These are phyloP conservation scores for Eufriesea mexicana DNA, from an alignment of 1,140 invertebrate genomes.

Conservation along the genomic window DNA sequence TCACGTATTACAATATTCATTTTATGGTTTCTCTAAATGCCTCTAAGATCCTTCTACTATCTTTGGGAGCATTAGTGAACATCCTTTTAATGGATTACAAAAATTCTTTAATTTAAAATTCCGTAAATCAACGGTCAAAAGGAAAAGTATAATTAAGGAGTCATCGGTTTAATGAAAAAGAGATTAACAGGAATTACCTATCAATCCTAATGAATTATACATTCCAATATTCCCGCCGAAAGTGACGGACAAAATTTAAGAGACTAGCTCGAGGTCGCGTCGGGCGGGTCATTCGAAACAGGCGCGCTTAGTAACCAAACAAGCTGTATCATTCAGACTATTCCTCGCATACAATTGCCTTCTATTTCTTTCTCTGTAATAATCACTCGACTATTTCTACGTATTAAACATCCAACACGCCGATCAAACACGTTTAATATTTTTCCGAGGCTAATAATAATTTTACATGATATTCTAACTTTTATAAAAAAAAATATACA, in stretches of 20 bases:
- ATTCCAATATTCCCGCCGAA: constrained; percentile 18
- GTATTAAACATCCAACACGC: background rate
- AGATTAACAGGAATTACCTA: constrained; percentile 20
- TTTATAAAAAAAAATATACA: too few relatives aligned
- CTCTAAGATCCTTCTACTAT: background rate
- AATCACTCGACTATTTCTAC: background rate
- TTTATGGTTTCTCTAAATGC: background rate
- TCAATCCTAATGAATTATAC: constrained; percentile 36
- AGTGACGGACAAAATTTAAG: constrained; percentile 33
- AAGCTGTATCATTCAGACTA: constrained; percentile 19
- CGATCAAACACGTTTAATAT: background rate
- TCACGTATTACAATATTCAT: too few relatives aligned
- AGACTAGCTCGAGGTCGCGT: constrained; percentile 24
- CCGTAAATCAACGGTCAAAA: background rate
- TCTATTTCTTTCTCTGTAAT: background rate
- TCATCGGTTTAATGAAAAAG: constrained; percentile 22
- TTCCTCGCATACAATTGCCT: background rate
- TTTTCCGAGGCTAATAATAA: background rate
- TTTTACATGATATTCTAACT: background rate
- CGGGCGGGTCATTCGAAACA: constrained; percentile 11
- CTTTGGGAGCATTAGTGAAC: background rate
- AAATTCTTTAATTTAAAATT: background rate
- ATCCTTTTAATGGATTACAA: background rate
- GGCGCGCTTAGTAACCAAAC: constrained; percentile 13
- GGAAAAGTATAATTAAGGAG: constrained; percentile 20